A percentile compares a stretch with the other conserved stretches of the same genome.
Conservation (phyloP, 92 coral and sea anemone genomes). For the Palythoa grandis region DNA sequence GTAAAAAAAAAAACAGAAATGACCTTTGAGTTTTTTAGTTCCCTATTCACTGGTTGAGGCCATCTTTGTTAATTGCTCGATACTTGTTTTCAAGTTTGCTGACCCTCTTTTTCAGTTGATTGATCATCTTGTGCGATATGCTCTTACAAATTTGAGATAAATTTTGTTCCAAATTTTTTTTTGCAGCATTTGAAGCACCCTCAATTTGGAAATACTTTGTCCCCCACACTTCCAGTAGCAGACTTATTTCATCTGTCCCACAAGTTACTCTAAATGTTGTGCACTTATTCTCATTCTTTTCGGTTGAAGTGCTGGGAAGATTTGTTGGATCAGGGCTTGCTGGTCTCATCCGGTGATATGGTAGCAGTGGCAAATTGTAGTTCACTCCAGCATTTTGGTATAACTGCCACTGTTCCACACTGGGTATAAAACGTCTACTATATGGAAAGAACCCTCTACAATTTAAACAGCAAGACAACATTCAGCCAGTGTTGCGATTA, state of each 20-base stretch:
- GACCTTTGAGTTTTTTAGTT: too few relatives aligned
- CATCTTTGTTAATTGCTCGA: slow-evolving; percentile 47
- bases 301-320: slow-evolving; percentile 2
- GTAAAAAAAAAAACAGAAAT: slow-evolving; percentile 31
- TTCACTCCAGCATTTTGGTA: slow-evolving; percentile 2
- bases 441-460: not conserved
- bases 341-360: not conserved
- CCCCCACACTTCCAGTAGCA: slow-evolving; percentile 15
- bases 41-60: slow-evolving; percentile 1
- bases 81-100: slow-evolving; percentile 53
- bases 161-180: slow-evolving; percentile 10
- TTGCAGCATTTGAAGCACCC: slow-evolving; percentile 14
- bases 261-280: not conserved
- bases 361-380: not conserved
- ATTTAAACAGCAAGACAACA: not conserved
- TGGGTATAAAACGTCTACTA: not conserved
- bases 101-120: slow-evolving; percentile 28
- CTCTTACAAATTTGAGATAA: not conserved
- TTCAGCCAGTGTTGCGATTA: not conserved
- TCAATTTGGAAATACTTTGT: slow-evolving; percentile 6
- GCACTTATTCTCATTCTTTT: not conserved
- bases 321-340: slow-evolving; percentile 9
- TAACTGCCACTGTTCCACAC: slow-evolving; percentile 1
- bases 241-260: slow-evolving; percentile 10
- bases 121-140: slow-evolving; percentile 2